Conservation (phyloP, 2,797 vertebrate species). For the Acridotheres tristis region DNA sequence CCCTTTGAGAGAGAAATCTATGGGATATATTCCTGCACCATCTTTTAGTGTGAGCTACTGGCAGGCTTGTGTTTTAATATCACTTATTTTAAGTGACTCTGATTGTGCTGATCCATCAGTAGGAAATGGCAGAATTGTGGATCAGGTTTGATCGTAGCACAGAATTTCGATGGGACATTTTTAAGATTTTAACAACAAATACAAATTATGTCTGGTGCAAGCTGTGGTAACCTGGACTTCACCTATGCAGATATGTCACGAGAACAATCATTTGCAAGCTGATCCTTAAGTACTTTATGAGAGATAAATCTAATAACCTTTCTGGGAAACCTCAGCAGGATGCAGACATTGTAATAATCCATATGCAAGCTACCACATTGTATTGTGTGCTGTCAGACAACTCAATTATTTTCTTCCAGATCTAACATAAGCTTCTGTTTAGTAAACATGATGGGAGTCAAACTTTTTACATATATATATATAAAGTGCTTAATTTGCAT, state of each 20-base stretch:
- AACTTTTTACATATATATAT: conserved; percentile 55
- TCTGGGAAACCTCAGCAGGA: conserved; percentile 13
- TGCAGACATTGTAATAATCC: neutral
- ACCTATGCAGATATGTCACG: neutral
- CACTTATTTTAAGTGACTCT: neutral
- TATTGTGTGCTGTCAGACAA: conserved; percentile 13
- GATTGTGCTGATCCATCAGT: neutral
- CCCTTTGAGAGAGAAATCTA: neutral
- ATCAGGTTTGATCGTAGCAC: neutral
- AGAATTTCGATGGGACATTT: neutral
- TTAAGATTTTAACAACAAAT: neutral
- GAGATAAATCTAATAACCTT: conserved; percentile 42
- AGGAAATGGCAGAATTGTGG: neutral
- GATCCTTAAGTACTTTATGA: conserved; percentile 31
- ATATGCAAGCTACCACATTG: neutral
- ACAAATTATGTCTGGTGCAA: neutral
- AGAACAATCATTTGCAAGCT: conserved; percentile 3
- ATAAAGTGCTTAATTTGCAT: conserved; percentile 66
- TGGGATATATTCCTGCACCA: neutral
- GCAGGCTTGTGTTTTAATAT: neutral
- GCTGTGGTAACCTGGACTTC: neutral
- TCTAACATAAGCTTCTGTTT: conserved; percentile 46
- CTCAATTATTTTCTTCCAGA: conserved; percentile 1
- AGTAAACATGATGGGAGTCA: conserved; percentile 36
- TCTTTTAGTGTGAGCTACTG: neutral